These are phyloP conservation scores for Neoarius graeffei DNA, from an alignment of 2,113 vertebrate species.

Conservation along the genomic window DNA sequence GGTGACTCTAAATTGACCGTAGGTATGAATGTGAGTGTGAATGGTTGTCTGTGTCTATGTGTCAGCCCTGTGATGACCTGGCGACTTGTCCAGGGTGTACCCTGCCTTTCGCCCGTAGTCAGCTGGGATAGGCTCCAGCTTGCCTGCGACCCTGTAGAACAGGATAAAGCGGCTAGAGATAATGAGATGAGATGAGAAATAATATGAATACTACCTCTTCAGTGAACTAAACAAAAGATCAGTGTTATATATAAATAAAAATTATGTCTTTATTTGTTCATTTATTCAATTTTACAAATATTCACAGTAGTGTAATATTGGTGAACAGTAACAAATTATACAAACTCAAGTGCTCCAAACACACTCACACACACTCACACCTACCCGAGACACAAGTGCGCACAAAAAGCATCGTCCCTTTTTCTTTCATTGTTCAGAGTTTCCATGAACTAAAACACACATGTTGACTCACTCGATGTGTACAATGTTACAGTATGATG, in stretches of 20 bases:
- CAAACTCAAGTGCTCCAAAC: slow-evolving; percentile 54
- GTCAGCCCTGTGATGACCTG: no score
- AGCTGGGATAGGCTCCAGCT: no score
- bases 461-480: slow-evolving; percentile 52
- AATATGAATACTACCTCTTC: background rate
- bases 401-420: slow-evolving; percentile 47
- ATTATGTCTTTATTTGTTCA: slow-evolving; percentile 15
- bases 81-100: no score
- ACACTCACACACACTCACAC: slow-evolving; percentile 53
- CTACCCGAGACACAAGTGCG: slow-evolving; percentile 25
- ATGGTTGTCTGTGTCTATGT: no score
- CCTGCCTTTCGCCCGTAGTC: no score
- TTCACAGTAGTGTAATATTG: slow-evolving; percentile 70
- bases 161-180: no score
- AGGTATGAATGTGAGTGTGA: no score
- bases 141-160: no score
- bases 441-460: slow-evolving; percentile 10
- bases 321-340: slow-evolving; percentile 69
- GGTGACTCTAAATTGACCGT: no score
- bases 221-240: background rate
- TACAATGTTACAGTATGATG: slow-evolving; percentile 57
- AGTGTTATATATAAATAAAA: slow-evolving; percentile 65
- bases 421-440: slow-evolving; percentile 51
- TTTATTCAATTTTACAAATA: slow-evolving; percentile 75
- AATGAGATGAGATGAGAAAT: no score